phyloP scores from a whole-genome alignment of 2,888 invertebrate genomes.

The Sinelater perroti region DNA sequence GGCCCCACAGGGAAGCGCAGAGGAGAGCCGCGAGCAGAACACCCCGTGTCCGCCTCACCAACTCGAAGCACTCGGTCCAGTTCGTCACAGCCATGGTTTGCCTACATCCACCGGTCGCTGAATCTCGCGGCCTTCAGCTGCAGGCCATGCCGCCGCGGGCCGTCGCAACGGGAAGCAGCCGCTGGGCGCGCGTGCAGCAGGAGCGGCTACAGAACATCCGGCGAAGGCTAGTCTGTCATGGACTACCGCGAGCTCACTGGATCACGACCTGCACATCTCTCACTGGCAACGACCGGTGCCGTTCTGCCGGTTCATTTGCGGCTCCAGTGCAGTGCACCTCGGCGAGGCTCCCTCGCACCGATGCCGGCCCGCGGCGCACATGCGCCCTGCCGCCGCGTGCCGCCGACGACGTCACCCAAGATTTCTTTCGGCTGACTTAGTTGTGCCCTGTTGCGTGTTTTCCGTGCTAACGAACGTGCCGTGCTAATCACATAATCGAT shows the following conservation, averaged over 20 bases:
- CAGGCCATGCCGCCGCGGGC: slow-evolving; percentile 26
- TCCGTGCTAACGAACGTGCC: slow-evolving; percentile 25
- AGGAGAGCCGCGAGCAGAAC: slow-evolving; percentile 27
- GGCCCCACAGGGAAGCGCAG: slow-evolving; percentile 24
- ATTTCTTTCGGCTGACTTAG: slow-evolving; percentile 33
- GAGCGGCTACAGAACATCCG: slow-evolving; percentile 9
- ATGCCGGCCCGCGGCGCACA: slow-evolving; percentile 24
- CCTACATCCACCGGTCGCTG: too few species aligned
- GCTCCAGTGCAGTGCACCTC: slow-evolving; percentile 5
- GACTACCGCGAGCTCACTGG: too few species aligned
- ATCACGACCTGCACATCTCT: slow-evolving; percentile 8
- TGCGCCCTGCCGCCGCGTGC: slow-evolving; percentile 22
- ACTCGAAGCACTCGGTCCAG: slow-evolving; percentile 36
- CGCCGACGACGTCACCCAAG: slow-evolving; percentile 21
- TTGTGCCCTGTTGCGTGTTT: slow-evolving; percentile 29
- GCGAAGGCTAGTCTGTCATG: too few species aligned
- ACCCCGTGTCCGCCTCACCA: slow-evolving; percentile 35
- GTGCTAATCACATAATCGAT: slow-evolving; percentile 32
- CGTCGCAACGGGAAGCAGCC: slow-evolving; percentile 15
- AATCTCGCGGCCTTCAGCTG: slow-evolving; percentile 12
- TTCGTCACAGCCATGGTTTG: slow-evolving; percentile 37
- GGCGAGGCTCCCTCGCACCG: slow-evolving; percentile 4
- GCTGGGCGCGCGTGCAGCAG: not conserved
- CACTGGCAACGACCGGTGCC: not conserved
- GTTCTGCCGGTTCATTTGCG: slow-evolving; percentile 23